Evolutionary conservation across 2,888 invertebrate species (phyloP).

Genomic region (Latrodectus hesperus): DNA sequence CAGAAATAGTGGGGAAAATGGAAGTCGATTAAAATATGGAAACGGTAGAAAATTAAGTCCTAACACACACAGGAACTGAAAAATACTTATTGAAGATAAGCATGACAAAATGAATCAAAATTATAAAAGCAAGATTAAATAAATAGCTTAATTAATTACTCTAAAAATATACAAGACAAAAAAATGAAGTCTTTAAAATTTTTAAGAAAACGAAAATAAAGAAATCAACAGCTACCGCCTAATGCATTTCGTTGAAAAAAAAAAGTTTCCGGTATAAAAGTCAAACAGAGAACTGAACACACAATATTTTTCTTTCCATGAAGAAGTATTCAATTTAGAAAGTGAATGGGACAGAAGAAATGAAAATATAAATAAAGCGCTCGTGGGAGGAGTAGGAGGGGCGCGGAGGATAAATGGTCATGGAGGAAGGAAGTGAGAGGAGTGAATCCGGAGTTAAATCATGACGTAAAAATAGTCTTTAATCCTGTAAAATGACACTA

Average conservation of each 20-base stretch:
- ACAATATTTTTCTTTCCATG: neutral
- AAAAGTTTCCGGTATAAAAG: neutral
- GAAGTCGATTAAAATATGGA: no score
- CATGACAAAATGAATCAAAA: no score
- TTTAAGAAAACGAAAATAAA: no score
- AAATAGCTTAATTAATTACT: no score
- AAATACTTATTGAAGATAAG: no score
- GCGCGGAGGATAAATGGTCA: conserved; percentile 5
- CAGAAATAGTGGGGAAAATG: no score
- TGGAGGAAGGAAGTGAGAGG: conserved; percentile 14
- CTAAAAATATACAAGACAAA: no score
- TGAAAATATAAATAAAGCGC: conserved; percentile 33
- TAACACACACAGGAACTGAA: no score
- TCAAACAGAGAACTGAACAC: neutral
- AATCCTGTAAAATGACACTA: conserved; percentile 40
- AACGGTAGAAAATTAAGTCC: no score
- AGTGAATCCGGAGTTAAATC: conserved; percentile 7
- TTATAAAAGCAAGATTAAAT: no score
- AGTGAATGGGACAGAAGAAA: conserved; percentile 17
- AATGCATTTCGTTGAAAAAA: neutral
- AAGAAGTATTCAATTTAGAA: conserved; percentile 19
- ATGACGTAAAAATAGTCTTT: conserved; percentile 28
- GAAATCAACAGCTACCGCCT: no score
- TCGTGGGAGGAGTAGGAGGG: neutral
- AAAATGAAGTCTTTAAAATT: no score